Evolutionary conservation across 2,113 vertebrate species (phyloP).

Genomic region (Dissostichus mawsoni): DNA sequence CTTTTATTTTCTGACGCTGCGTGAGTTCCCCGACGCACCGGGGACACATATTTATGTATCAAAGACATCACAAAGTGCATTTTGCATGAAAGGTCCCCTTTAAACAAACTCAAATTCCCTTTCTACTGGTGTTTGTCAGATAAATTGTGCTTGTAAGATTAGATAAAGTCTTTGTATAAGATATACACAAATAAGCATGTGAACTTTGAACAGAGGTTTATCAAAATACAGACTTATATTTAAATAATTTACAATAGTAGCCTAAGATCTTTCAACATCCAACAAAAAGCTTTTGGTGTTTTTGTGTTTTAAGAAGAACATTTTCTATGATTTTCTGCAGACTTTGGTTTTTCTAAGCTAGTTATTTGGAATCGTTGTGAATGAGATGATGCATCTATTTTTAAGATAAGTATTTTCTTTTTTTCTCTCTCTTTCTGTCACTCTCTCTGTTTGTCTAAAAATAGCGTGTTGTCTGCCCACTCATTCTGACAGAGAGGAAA

Average conservation of each 20-base stretch:
- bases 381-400: slow-evolving; percentile 33
- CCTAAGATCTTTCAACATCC: not conserved
- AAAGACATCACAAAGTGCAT: too few relatives aligned
- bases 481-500: slow-evolving; percentile 77
- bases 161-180: not conserved
- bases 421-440: not conserved
- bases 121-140: not conserved
- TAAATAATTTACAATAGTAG: not conserved
- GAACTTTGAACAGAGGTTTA: not conserved
- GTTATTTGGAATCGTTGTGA: slow-evolving; percentile 21
- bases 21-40: too few relatives aligned
- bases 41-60: too few relatives aligned
- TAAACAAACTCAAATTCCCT: not conserved
- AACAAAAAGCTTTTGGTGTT: too few relatives aligned
- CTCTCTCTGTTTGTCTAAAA: slow-evolving; percentile 55
- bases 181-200: not conserved
- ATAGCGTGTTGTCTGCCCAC: slow-evolving; percentile 69
- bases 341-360: slow-evolving; percentile 2
- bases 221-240: not conserved
- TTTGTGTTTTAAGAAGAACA: not conserved
- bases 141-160: not conserved
- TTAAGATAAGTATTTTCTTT: not conserved
- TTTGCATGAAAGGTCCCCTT: too few relatives aligned
- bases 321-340: not conserved
- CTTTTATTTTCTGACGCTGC: too few relatives aligned